phyloP scores from a whole-genome alignment of 1,140 invertebrate species.

The Branchinecta lindahli region DNA sequence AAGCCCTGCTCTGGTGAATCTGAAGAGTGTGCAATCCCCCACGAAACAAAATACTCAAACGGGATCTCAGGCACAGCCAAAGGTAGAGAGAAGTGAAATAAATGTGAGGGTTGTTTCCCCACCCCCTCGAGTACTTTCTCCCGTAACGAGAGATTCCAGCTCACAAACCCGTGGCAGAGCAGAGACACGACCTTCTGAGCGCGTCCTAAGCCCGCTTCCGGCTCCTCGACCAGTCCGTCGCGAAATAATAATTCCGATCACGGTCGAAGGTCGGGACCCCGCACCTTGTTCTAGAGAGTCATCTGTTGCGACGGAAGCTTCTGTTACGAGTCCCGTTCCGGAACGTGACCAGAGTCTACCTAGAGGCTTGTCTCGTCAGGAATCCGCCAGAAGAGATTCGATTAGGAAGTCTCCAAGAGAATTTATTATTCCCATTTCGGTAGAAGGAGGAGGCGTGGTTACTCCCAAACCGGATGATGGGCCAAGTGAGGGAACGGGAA shows the following conservation, averaged over 20 bases:
- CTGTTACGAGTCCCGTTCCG: not conserved
- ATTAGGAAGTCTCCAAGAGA: constrained; percentile 72
- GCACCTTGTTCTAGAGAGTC: not conserved
- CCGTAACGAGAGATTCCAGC: constrained; percentile 5
- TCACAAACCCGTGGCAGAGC: not conserved
- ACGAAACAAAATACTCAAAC: not conserved
- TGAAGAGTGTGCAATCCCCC: constrained; percentile 1
- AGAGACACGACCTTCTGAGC: not conserved
- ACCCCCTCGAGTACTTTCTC: constrained; percentile 12
- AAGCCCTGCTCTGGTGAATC: constrained; percentile 21
- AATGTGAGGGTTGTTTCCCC: constrained; percentile 14
- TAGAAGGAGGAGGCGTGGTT: constrained; percentile 69
- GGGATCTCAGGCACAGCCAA: too few relatives aligned
- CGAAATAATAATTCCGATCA: constrained; percentile 49
- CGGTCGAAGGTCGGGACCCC: constrained; percentile 29
- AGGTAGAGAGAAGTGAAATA: not conserved
- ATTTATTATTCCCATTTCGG: constrained; percentile 76
- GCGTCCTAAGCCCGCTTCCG: not conserved
- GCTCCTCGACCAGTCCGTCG: constrained; percentile 29
- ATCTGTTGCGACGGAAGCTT: not conserved
- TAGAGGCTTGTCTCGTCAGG: not conserved
- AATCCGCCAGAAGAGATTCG: constrained; percentile 36
- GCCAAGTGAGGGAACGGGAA: constrained; percentile 7
- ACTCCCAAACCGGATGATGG: constrained; percentile 38
- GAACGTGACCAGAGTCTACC: constrained; percentile 12